Conservation (phyloP, 1,140 invertebrate genomes). For the Drosophila punjabiensis region DNA sequence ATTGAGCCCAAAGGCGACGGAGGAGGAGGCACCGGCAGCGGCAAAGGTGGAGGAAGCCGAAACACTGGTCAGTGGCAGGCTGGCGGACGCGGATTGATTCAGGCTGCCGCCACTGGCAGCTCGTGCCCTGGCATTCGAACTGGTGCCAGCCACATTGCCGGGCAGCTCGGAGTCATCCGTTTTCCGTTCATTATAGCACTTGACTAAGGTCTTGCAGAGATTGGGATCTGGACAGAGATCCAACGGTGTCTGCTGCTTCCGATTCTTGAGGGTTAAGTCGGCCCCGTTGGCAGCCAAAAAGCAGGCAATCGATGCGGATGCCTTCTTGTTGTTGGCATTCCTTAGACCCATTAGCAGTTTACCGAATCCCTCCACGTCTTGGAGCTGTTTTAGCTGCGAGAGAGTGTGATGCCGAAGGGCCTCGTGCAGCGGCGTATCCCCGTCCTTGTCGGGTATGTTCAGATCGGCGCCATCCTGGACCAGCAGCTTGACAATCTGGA, state of each 20-base stretch:
- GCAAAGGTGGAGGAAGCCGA: conserved; percentile 43
- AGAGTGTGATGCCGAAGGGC: conserved; percentile 97
- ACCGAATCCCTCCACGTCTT: conserved; percentile 97
- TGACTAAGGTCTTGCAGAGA: conserved; percentile 96
- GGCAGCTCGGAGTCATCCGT: conserved; percentile 87
- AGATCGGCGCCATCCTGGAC: conserved; percentile 97
- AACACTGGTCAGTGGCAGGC: conserved; percentile 53
- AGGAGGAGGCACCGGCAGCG: conserved; percentile 35
- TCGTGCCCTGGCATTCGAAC: conserved; percentile 67
- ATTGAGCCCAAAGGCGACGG: conserved; percentile 54
- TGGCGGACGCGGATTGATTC: conserved; percentile 60
- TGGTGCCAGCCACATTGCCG: conserved; percentile 79
- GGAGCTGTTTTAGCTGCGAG: conserved; percentile 96
- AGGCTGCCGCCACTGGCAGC: conserved; percentile 47
- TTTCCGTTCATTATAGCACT: conserved; percentile 95
- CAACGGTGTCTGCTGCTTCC: conserved; percentile 97
- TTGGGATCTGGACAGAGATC: conserved; percentile 98
- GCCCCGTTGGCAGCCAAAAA: conserved; percentile 97
- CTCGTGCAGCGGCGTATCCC: conserved; percentile 97
- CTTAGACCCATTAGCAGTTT: conserved; percentile 95
- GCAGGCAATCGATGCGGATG: conserved; percentile 97
- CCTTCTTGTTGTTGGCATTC: conserved; percentile 94
- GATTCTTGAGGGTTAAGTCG: conserved; percentile 97
- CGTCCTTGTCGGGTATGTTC: conserved; percentile 98
- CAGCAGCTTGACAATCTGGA: conserved; percentile 95